Evolutionary conservation across 1,140 invertebrate genomes (phyloP).

Genomic region (Orchestia grillus): DNA sequence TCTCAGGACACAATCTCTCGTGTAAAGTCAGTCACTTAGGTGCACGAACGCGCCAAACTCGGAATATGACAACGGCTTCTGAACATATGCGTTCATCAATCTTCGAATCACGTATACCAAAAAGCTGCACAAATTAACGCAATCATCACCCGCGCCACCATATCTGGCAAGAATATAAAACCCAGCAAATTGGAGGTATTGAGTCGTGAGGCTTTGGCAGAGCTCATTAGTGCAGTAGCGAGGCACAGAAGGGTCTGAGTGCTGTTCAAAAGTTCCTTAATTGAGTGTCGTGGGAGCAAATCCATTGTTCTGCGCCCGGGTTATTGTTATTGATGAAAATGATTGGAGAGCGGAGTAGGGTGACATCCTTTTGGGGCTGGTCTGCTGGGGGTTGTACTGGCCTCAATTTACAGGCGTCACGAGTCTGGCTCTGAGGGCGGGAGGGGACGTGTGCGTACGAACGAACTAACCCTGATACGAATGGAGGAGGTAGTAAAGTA

Average conservation of each 20-base stretch:
- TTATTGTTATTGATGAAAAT: conserved; percentile 48
- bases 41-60: no score
- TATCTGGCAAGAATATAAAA: not conserved
- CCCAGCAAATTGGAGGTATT: not conserved
- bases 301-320: conserved; percentile 28
- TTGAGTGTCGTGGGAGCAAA: conserved; percentile 48
- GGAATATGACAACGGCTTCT: no score
- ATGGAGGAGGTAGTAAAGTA: no score
- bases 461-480: no score
- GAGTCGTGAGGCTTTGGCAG: not conserved
- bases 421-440: not conserved
- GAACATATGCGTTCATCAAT: no score
- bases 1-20: no score
- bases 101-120: no score
- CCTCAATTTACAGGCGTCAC: not conserved
- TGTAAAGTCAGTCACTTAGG: no score
- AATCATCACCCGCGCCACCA: not conserved
- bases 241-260: not conserved
- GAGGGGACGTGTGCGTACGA: not conserved
- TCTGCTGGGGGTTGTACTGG: not conserved
- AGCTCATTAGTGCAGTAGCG: not conserved
- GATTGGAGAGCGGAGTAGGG: conserved; percentile 34
- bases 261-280: conserved; percentile 44
- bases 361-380: not conserved
- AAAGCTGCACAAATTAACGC: not conserved